Evolutionary conservation across 1,140 invertebrate species (phyloP).

Genomic region (Gryllus bimaculatus): DNA sequence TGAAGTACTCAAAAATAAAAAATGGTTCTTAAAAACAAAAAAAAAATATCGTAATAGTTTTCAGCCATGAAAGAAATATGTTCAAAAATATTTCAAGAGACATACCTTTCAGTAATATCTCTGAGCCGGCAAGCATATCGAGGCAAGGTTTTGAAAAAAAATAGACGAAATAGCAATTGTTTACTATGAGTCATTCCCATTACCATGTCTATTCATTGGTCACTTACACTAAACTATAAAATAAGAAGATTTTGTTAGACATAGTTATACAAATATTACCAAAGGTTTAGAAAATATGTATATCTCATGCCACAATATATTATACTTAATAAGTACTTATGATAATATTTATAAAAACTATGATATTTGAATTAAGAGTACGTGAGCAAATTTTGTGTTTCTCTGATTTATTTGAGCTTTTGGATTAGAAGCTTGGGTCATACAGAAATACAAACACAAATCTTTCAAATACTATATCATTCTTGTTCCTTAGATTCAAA

Average conservation of each 20-base stretch:
- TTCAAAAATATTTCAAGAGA: background rate
- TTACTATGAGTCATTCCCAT: background rate
- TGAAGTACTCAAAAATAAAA: constrained; percentile 2
- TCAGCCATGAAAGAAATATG: constrained; percentile 1
- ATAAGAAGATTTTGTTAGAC: background rate
- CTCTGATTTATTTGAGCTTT: background rate
- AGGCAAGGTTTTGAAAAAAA: background rate
- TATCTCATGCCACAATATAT: background rate
- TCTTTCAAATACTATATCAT: no score
- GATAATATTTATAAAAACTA: background rate
- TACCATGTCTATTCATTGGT: background rate
- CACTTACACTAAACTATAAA: constrained; percentile 1
- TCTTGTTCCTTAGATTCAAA: no score
- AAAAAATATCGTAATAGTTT: background rate
- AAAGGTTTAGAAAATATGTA: background rate
- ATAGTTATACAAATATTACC: background rate
- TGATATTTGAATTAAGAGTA: background rate
- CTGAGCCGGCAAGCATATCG: background rate
- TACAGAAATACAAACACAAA: background rate
- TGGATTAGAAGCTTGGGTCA: background rate
- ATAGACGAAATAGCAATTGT: background rate
- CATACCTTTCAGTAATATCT: constrained; percentile 1
- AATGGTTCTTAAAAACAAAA: background rate
- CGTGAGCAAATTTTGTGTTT: background rate
- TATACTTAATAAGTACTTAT: background rate